These are phyloP conservation scores for Bucorvus abyssinicus DNA, from an alignment of 2,797 vertebrate genomes.

Conservation along the genomic window DNA sequence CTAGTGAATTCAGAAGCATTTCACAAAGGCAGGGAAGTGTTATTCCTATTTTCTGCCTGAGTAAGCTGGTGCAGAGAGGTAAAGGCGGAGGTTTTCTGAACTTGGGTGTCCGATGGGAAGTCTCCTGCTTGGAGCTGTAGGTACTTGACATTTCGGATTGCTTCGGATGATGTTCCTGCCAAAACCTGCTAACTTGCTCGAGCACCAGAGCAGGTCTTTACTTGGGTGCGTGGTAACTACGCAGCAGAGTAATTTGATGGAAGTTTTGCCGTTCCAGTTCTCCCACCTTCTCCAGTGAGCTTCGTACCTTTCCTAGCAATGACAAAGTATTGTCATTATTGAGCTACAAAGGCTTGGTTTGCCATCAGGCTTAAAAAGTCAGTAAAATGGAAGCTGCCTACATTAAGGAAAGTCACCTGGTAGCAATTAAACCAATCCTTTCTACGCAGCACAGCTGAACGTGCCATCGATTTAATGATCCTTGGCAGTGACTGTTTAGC, in stretches of 20 bases:
- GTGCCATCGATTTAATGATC: slow-evolving; percentile 67
- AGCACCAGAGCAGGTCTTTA: not conserved
- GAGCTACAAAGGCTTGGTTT: not conserved
- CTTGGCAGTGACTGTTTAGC: slow-evolving; percentile 66
- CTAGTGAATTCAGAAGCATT: not conserved
- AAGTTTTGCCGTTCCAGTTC: not conserved
- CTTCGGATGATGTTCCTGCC: not conserved
- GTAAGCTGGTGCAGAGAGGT: not conserved
- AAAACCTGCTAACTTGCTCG: not conserved
- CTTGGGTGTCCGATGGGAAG: not conserved
- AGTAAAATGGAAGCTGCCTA: slow-evolving; percentile 27
- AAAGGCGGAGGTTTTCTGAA: not conserved
- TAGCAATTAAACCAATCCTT: slow-evolving; percentile 67
- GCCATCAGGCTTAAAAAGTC: not conserved
- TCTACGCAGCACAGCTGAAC: slow-evolving; percentile 55
- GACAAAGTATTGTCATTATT: not conserved
- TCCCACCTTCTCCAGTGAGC: not conserved
- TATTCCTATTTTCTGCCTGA: not conserved
- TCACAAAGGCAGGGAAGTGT: not conserved
- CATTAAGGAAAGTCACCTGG: slow-evolving; percentile 68
- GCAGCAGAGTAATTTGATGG: not conserved
- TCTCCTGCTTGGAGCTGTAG: not conserved
- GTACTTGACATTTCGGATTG: not conserved
- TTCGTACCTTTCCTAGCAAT: not conserved
- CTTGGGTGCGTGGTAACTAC: not conserved